Percentiles rank a stretch among this genome's conserved stretches.
Conservation (phyloP, 2,113 vertebrate genomes). For the Amia ocellicauda region DNA sequence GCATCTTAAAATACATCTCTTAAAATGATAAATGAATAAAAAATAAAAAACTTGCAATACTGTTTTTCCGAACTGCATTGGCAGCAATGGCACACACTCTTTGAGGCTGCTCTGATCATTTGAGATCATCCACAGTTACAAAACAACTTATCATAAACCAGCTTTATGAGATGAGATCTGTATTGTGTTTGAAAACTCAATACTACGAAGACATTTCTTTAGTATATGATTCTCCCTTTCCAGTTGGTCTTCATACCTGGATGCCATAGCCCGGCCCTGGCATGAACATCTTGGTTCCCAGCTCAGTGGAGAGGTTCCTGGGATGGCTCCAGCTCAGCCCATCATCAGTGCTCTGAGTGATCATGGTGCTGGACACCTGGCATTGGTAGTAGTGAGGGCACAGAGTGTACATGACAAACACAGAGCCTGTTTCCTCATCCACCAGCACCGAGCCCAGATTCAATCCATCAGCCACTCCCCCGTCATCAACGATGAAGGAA, state of each 20-base stretch:
- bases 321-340: conserved; percentile 78
- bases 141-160: too few species aligned
- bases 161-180: too few species aligned
- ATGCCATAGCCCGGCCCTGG: conserved; percentile 81
- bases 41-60: too few species aligned
- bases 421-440: conserved; percentile 55
- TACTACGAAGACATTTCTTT: too few species aligned
- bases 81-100: too few species aligned
- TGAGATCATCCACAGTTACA: too few species aligned
- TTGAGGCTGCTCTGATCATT: too few species aligned
- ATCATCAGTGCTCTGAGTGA: conserved; percentile 77
- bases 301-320: conserved; percentile 72
- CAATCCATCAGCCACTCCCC: conserved; percentile 60
- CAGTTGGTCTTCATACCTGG: conserved; percentile 61
- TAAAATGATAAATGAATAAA: too few species aligned
- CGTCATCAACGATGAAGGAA: conserved; percentile 76
- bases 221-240: too few species aligned
- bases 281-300: conserved; percentile 71
- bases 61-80: too few species aligned
- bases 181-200: too few species aligned
- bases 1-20: too few species aligned
- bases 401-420: conserved; percentile 74
- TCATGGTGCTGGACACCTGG: conserved; percentile 72
- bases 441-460: conserved; percentile 80
- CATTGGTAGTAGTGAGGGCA: conserved; percentile 73